Conservation (phyloP, 2,888 invertebrate genomes). For the Harpalus rubripes region DNA sequence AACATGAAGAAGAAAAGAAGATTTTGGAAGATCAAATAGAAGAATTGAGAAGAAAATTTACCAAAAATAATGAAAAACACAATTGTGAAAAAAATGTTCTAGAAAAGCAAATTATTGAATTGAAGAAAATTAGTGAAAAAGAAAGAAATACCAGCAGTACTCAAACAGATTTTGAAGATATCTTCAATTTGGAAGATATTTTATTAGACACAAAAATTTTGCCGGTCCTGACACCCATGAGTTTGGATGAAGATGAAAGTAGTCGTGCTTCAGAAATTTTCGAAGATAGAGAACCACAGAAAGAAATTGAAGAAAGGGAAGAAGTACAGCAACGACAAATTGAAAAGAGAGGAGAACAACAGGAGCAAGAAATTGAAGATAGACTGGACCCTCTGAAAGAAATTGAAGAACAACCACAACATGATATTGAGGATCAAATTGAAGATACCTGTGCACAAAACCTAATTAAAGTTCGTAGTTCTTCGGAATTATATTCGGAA, state of each 20-base stretch:
- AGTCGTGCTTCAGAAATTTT: background rate
- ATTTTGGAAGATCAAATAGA: background rate
- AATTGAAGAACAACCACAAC: background rate
- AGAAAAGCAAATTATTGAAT: background rate
- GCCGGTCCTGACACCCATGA: background rate
- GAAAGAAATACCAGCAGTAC: slow-evolving; percentile 1
- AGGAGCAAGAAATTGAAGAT: background rate
- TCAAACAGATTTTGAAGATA: slow-evolving; percentile 47
- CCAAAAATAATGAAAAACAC: background rate
- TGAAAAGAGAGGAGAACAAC: background rate
- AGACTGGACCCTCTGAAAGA: background rate
- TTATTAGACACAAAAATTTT: slow-evolving; percentile 6
- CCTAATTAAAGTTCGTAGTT: background rate
- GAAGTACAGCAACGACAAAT: background rate
- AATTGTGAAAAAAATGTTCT: background rate
- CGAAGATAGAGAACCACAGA: background rate
- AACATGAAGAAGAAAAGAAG: slow-evolving; percentile 5
- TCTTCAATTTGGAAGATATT: slow-evolving; percentile 38
- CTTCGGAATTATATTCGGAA: background rate
- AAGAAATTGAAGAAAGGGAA: background rate
- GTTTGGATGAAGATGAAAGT: background rate
- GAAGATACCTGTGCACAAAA: background rate
- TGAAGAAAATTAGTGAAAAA: background rate
- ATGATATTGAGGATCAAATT: background rate
- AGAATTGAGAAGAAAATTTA: background rate